These are phyloP conservation scores for Leucoptera coffeella DNA, from an alignment of 2,888 invertebrate genomes.

Conservation along the genomic window DNA sequence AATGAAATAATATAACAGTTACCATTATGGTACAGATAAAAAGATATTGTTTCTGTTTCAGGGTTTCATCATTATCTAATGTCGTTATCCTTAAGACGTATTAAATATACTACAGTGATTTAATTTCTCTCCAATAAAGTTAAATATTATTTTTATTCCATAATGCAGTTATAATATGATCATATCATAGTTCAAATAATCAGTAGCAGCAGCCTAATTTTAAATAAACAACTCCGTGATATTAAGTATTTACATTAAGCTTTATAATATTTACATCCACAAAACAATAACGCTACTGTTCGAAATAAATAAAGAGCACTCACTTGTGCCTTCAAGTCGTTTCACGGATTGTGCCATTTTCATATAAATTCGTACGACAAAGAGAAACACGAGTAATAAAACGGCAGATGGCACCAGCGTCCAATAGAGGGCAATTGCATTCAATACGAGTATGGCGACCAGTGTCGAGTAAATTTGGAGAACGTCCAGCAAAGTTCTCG, in stretches of 20 bases:
- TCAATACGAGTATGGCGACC: constrained; percentile 53
- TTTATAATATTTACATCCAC: too few relatives aligned
- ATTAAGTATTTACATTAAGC: not conserved
- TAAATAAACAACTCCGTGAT: not conserved
- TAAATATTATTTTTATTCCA: too few relatives aligned
- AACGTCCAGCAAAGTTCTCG: constrained; percentile 63
- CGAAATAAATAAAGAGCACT: constrained; percentile 14
- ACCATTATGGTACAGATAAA: too few relatives aligned
- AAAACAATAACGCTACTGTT: too few relatives aligned
- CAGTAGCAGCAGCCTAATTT: not conserved
- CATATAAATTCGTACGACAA: constrained; percentile 57
- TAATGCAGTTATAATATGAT: too few relatives aligned
- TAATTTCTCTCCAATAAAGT: too few relatives aligned
- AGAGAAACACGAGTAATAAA: constrained; percentile 49
- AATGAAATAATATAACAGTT: too few relatives aligned
- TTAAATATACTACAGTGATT: too few relatives aligned
- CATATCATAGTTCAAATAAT: too few relatives aligned
- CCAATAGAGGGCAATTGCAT: constrained; percentile 56
- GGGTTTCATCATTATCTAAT: too few relatives aligned
- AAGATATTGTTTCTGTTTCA: too few relatives aligned
- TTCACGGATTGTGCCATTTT: constrained; percentile 65
- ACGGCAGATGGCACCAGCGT: constrained; percentile 53
- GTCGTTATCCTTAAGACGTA: too few relatives aligned
- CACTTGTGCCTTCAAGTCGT: constrained; percentile 57
- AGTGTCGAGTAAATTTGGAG: constrained; percentile 47